Percentiles rank a stretch among this genome's conserved stretches.
Evolutionary conservation across 2,113 vertebrate genomes (phyloP).

Genomic region (Salvelinus namaycush): DNA sequence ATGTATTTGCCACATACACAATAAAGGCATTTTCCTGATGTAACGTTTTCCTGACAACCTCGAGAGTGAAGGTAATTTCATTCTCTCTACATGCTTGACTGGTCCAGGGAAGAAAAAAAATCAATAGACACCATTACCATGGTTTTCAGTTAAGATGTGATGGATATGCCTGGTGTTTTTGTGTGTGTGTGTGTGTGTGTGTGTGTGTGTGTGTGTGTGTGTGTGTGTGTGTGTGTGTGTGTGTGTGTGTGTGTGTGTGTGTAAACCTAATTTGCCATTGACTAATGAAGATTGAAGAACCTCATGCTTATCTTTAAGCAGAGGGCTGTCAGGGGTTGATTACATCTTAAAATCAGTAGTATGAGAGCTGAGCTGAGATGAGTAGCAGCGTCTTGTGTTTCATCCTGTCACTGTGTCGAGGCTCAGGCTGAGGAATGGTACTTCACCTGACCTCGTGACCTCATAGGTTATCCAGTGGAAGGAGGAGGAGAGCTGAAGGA

Average conservation of each 20-base stretch:
- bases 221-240: too few species aligned
- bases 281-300: slow-evolving; percentile 73
- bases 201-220: slow-evolving; percentile 30
- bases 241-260: slow-evolving; percentile 15
- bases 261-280: slow-evolving; percentile 65
- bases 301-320: slow-evolving; percentile 53
- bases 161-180: slow-evolving; percentile 23
- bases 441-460: slow-evolving; percentile 39
- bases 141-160: slow-evolving; percentile 39
- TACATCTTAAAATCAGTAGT: slow-evolving; percentile 52
- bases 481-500: slow-evolving; percentile 6
- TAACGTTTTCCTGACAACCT: slow-evolving; percentile 34
- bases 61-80: slow-evolving; percentile 62
- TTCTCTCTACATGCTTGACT: slow-evolving; percentile 61
- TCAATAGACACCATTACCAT: slow-evolving; percentile 68
- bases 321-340: slow-evolving; percentile 64
- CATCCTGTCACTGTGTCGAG: slow-evolving; percentile 31
- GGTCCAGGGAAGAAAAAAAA: slow-evolving; percentile 49
- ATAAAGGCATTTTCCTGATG: slow-evolving; percentile 36
- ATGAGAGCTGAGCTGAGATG: slow-evolving; percentile 2
- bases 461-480: slow-evolving; percentile 10
- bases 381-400: slow-evolving; percentile 33
- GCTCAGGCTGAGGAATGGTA: slow-evolving; percentile 21
- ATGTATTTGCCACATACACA: slow-evolving; percentile 37
- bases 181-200: background rate